Evolutionary conservation across 2,113 vertebrate species (phyloP), one percentile per base, ranked within the genome.

Genomic region (Muscicapa adusta): DNA sequence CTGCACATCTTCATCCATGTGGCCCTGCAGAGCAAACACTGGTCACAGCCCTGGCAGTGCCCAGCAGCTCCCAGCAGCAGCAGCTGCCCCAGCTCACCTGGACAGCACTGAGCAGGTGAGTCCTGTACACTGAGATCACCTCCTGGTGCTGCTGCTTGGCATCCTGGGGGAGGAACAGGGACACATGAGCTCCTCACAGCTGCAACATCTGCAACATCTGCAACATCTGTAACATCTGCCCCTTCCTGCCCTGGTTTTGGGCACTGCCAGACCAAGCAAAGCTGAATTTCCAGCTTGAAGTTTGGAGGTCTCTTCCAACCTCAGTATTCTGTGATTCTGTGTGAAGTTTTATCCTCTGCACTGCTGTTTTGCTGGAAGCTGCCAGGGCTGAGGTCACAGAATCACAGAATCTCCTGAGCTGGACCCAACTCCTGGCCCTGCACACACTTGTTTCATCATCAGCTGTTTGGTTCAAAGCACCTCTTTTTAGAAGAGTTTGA

Each of bases 1-100:
- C 94, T 99, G 99, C 31, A 99, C 99, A 4, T 99, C 99, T 84
- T 99, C 99, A 96, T 99, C 99, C 99, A 99, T 99, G 98, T 99
- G 99, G 23, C 99, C 99, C 99, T 99, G 71, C 3, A 53, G 79
- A 71, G 72, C 38, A 94, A 84, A 86, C 17, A 73, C 1, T 0
- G 45, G 45, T 15, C 25, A 50, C 48, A 15, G 14, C 14, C 48
- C n/a, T n/a, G n/a, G n/a, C n/a, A n/a, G n/a, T n/a, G n/a, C 45
- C 45, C 45, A 20, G 45, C 19, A 12, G 7, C 24, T 14, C 14
- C 50, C 26, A 53, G 26, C 26, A 16, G 8, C 50, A 28, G 25
- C 8, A 29, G 50, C 26, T 17, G 9, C 26, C 25, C 48, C 51
- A 53, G n/a, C 73, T 18, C 96, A 99, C 99, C 99, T 99, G 99